A percentile compares a stretch with the other conserved stretches of the same genome.
phyloP scores from a whole-genome alignment of 2,888 invertebrate genomes.

The Gymnocheta viridis region DNA sequence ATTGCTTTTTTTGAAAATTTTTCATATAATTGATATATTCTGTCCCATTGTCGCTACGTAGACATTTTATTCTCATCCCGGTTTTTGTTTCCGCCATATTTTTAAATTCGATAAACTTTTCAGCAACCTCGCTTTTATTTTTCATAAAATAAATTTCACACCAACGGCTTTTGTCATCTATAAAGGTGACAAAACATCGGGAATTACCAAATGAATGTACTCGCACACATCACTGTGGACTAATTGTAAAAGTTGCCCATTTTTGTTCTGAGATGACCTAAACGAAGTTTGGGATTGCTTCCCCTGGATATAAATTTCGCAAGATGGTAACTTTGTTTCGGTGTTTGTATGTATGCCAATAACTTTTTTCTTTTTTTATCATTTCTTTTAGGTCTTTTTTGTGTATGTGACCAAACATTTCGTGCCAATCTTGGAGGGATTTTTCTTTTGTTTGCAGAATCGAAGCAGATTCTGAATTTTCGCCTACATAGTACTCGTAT shows the following conservation, averaged over 20 bases:
- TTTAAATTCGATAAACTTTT: conserved; percentile 63
- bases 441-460: neutral
- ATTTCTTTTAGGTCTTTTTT: conserved; percentile 57
- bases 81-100: conserved; percentile 55
- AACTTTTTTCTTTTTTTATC: conserved; percentile 1
- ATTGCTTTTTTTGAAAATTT: conserved; percentile 68
- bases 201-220: conserved; percentile 45
- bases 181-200: conserved; percentile 60
- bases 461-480: neutral
- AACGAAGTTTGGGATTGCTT: conserved; percentile 45
- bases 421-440: conserved; percentile 44
- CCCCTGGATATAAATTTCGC: conserved; percentile 54
- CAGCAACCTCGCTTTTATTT: conserved; percentile 52
- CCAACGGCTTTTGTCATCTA: conserved; percentile 63
- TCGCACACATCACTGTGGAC: conserved; percentile 64
- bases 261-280: conserved; percentile 5
- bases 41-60: no score
- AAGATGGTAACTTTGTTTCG: conserved; percentile 17
- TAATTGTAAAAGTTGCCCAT: conserved; percentile 40
- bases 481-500: neutral
- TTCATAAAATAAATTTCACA: conserved; percentile 64
- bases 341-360: neutral
- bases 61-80: conserved; percentile 18
- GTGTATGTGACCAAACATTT: conserved; percentile 53
- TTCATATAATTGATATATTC: neutral